A percentile compares a stretch with the other conserved stretches of the same genome.
Evolutionary conservation across 2,888 invertebrate species (phyloP).

Genomic region (Balanococcus diminutus): DNA sequence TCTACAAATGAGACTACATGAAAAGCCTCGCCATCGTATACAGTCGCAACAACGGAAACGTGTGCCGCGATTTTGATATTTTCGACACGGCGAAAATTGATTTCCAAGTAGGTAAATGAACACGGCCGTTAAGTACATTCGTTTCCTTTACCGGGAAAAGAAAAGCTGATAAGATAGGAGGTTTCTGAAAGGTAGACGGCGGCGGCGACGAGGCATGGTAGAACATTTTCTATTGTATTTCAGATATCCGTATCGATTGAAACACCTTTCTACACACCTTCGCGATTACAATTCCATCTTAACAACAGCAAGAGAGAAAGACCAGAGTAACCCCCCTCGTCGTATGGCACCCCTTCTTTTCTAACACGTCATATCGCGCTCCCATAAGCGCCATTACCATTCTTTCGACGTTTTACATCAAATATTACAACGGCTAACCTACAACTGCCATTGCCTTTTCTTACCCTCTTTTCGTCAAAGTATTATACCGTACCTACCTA

Average conservation of each 20-base stretch:
- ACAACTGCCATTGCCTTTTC: slow-evolving; percentile 53
- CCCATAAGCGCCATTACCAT: slow-evolving; percentile 55
- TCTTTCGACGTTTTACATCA: slow-evolving; percentile 55
- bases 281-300: slow-evolving; percentile 55
- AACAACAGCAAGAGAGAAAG: slow-evolving; percentile 41
- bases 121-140: slow-evolving; percentile 44
- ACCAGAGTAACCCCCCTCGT: slow-evolving; percentile 42
- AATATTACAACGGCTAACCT: slow-evolving; percentile 54
- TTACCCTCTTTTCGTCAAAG: slow-evolving; percentile 12
- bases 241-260: slow-evolving; percentile 55
- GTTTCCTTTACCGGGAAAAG: slow-evolving; percentile 46
- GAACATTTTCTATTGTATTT: slow-evolving; percentile 55
- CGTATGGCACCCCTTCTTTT: slow-evolving; percentile 46
- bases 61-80: slow-evolving; percentile 28
- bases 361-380: slow-evolving; percentile 53
- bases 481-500: neutral
- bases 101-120: slow-evolving; percentile 39
- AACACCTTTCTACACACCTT: slow-evolving; percentile 55
- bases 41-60: slow-evolving; percentile 37
- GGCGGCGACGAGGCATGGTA: slow-evolving; percentile 48
- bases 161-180: slow-evolving; percentile 45
- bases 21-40: neutral
- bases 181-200: slow-evolving; percentile 44
- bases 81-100: slow-evolving; percentile 37
- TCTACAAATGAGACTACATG: neutral